Evolutionary conservation across 2,888 invertebrate genomes (phyloP).

Genomic region (Clivina fossor): DNA sequence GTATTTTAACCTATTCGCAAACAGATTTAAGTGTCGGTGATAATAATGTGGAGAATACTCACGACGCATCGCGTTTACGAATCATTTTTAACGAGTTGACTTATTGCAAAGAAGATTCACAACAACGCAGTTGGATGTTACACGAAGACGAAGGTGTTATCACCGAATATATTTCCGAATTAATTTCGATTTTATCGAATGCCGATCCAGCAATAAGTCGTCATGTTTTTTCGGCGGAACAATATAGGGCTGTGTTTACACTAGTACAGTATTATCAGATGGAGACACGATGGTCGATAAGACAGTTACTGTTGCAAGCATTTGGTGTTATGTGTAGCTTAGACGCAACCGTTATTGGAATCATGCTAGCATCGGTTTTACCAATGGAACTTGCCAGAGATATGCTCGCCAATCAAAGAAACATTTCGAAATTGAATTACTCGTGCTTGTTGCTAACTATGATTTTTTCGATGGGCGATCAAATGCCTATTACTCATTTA

Average conservation of each 20-base stretch:
- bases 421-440: conserved; percentile 78
- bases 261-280: conserved; percentile 94
- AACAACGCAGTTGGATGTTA: conserved; percentile 93
- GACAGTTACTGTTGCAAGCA: conserved; percentile 78
- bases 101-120: conserved; percentile 90
- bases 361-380: conserved; percentile 83
- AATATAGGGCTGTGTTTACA: conserved; percentile 80
- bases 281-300: conserved; percentile 86
- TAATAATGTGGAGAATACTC: conserved; percentile 75
- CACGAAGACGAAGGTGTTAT: conserved; percentile 92
- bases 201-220: conserved; percentile 87
- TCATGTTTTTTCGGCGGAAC: conserved; percentile 80
- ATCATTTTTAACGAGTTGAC: conserved; percentile 82
- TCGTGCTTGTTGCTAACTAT: conserved; percentile 82
- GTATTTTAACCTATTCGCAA: conserved; percentile 60
- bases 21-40: conserved; percentile 63
- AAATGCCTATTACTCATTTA: conserved; percentile 84
- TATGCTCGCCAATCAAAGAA: conserved; percentile 77
- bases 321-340: conserved; percentile 87
- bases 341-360: conserved; percentile 77
- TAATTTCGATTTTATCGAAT: conserved; percentile 86
- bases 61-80: conserved; percentile 81
- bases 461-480: conserved; percentile 88
- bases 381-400: conserved; percentile 88
- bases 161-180: conserved; percentile 77